Base-by-base conservation (phyloP, 1,140 invertebrate genomes). In the Drosophila suzukii region DNA sequence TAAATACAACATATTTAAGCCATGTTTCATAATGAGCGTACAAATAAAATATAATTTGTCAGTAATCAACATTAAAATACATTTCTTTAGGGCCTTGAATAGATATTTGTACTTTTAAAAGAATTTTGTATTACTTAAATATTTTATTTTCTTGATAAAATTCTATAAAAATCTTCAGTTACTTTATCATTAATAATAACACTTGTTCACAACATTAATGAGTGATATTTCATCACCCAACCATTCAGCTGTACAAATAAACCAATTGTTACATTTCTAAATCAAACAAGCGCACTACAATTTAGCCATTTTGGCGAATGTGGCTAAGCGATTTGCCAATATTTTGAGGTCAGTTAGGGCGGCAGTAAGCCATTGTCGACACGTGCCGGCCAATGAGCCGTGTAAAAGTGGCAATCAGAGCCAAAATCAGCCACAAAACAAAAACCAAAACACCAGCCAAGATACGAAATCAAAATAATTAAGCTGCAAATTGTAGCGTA, bases 401-500 rank as follows among this genome's bases (percentile, higher is more conserved):
- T 83, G 73, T 79, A 67, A 56, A 57, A 66, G 34, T 57, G 62
- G 66, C 62, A 70, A 85, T 86, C 76, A 61, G 47, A 81, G 55
- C 53, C 60, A 51, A 71, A 70, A 75, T 53, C 17, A 75, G 43
- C 15, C 47, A 41, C 39, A 62, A 71, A 54, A 71, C 36, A 71
- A 46, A 51, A 44, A 36, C 60, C 30, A 41, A 43, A 51, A 11
- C 50, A 10, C 30, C 15, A 58, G 30, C 53, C 54, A 60, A 60
- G 55, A 60, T 63, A 60, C 38, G 17, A 55, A 66, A 43, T 43
- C 46, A 32, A 73, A 72, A 68, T 76, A 78, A 86, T 86, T 86
- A 71, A 76, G 62, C 62, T 88, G 75, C 83, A 86, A 78, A 68
- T 76, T 79, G 75, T 86, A 82, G 70, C 75, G 71, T 76, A 70